Evolutionary conservation across 2,797 vertebrate species (phyloP), one percentile per base, ranked within the genome.

Genomic region (Pipistrellus pipistrellus): DNA sequence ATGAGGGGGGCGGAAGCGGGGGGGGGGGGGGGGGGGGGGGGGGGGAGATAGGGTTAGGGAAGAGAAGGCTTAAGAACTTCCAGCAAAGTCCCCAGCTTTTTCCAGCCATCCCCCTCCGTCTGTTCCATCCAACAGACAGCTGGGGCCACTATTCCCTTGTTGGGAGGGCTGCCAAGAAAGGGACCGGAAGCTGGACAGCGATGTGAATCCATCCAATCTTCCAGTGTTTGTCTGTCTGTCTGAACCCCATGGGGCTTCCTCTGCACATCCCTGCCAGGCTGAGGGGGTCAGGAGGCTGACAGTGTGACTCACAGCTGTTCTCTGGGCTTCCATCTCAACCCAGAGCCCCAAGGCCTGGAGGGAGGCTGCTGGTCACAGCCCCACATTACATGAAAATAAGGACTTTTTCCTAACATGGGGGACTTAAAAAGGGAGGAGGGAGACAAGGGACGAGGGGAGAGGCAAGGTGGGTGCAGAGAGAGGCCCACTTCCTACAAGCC

Each of bases 381-480:
- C 44, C 53, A 44, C 88, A 30, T 59, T 57, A 38, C 82, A 55
- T 23, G 83, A 90, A 88, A 94, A 83, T 13, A 76, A 73, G 46
- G 41, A 87, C 66, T 91, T 94, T 69, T 90, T 87, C 53, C n/a
- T 46, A n/a, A 78, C 68, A 62, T 81, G 85, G 91, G 18, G 59
- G n/a, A 62, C 23, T 59, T 76, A 66, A 44, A 73, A 88, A 80
- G 8, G 64, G 62, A 57, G 71, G 59, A 81, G 69, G 38, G 81
- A 88, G 86, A 23, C 51, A 66, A 53, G 41, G 59, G 87, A 66
- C 71, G 57, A 32, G 55, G 66, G 69, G 76, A 62, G 83, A 59
- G 51, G 64, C 51, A 35, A 30, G 10, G 57, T 32, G 32, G 30
- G 18, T 30, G 32, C 55, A 17, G 48, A 78, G 20, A 76, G 80